These are phyloP conservation scores for Proales similis DNA, from an alignment of 1,140 invertebrate genomes.

Conservation along the genomic window DNA sequence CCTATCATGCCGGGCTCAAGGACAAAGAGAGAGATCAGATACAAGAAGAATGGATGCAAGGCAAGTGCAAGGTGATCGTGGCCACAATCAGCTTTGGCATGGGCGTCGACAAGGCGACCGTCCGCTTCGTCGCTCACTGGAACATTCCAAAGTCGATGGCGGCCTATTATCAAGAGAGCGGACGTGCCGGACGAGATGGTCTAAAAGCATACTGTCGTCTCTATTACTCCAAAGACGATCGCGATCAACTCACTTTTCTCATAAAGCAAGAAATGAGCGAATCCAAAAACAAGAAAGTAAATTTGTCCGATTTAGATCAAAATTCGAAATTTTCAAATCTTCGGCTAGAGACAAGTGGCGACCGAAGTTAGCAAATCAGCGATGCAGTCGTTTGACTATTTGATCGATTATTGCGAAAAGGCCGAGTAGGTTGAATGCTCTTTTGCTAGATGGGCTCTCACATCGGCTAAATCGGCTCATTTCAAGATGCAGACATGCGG, in stretches of 20 bases:
- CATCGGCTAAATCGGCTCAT: background rate
- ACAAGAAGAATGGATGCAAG: conserved; percentile 32
- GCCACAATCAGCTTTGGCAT: conserved; percentile 67
- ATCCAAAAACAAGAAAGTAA: conserved; percentile 9
- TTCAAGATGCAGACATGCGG: conserved; percentile 29
- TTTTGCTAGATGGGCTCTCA: background rate
- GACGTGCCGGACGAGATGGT: conserved; percentile 38
- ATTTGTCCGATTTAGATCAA: background rate
- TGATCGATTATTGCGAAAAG: conserved; percentile 32
- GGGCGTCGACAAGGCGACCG: conserved; percentile 66
- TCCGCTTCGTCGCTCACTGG: conserved; percentile 51
- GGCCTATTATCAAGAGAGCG: conserved; percentile 38
- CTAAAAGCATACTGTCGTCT: conserved; percentile 12
- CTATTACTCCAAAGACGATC: conserved; percentile 37
- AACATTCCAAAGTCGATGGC: conserved; percentile 37
- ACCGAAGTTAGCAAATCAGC: background rate
- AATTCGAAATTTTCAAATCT: background rate
- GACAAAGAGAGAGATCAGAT: conserved; percentile 44
- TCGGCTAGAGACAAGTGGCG: background rate
- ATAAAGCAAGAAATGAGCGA: conserved; percentile 36
- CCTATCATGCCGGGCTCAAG: conserved; percentile 62
- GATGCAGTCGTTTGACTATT: conserved; percentile 14
- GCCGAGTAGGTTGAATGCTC: background rate
- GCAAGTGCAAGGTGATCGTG: conserved; percentile 53
- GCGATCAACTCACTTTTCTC: conserved; percentile 20